phyloP scores from a whole-genome alignment of 2,797 vertebrate species.

The Clarias laeviceps region DNA sequence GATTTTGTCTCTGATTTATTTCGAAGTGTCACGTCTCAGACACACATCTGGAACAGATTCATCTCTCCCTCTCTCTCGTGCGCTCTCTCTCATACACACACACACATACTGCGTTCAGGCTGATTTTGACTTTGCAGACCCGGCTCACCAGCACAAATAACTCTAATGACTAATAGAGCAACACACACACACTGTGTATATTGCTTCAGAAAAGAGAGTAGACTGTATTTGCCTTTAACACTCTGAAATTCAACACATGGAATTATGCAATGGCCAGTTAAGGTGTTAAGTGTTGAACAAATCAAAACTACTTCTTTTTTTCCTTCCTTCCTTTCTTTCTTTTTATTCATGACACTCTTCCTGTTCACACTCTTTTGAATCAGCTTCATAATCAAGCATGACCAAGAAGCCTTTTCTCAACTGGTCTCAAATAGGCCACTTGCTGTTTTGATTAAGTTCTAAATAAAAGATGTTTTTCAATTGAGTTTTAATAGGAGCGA shows the following conservation, averaged over 20 bases:
- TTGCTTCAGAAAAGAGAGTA: not conserved
- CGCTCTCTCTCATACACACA: conserved; percentile 2
- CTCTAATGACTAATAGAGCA: conserved; percentile 57
- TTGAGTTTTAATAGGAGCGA: not conserved
- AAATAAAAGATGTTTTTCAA: not conserved
- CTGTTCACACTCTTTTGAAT: not conserved
- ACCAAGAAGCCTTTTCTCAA: not conserved
- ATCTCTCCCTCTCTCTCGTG: not conserved
- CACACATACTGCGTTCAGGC: conserved; percentile 50
- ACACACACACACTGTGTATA: not conserved
- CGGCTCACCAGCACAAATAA: conserved; percentile 42
- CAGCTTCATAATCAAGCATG: not conserved
- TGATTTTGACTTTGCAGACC: not conserved
- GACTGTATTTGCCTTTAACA: not conserved
- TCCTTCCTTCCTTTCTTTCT: too few relatives aligned
- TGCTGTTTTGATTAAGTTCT: not conserved
- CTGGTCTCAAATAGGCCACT: not conserved
- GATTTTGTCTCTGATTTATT: conserved; percentile 24
- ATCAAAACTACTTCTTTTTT: not conserved
- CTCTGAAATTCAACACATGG: not conserved
- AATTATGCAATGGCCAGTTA: not conserved
- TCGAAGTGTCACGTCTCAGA: conserved; percentile 3
- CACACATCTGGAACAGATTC: conserved; percentile 33
- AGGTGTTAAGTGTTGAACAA: not conserved
- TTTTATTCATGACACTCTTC: not conserved